These are phyloP conservation scores for Acronicta leporina DNA, from an alignment of 2,888 invertebrate species.

Conservation along the genomic window DNA sequence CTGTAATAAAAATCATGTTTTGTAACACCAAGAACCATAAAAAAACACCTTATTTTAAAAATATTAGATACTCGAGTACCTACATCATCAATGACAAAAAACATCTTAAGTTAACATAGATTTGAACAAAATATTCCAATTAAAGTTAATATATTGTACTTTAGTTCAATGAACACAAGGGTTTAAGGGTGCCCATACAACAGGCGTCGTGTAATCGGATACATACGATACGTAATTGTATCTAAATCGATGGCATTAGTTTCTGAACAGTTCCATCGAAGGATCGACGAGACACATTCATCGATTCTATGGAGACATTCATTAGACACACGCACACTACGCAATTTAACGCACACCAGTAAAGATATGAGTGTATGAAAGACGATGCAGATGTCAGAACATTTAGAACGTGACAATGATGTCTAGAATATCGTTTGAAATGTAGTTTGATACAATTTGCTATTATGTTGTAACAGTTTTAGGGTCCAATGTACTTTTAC, in stretches of 20 bases:
- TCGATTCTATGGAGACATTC: slow-evolving; percentile 77
- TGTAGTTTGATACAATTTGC: too few species aligned
- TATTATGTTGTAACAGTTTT: too few species aligned
- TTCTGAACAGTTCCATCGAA: slow-evolving; percentile 66
- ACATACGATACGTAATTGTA: slow-evolving; percentile 76
- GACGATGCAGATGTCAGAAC: slow-evolving; percentile 46
- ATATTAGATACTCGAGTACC: slow-evolving; percentile 47
- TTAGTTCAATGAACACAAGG: slow-evolving; percentile 61
- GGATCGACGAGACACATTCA: slow-evolving; percentile 68
- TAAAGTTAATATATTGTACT: slow-evolving; percentile 50
- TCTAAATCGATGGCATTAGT: slow-evolving; percentile 81
- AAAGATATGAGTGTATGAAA: slow-evolving; percentile 59
- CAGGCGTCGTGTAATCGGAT: slow-evolving; percentile 71
- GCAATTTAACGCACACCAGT: slow-evolving; percentile 40
- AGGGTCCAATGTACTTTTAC: slow-evolving; percentile 10
- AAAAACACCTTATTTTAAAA: slow-evolving; percentile 23
- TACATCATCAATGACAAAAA: slow-evolving; percentile 43
- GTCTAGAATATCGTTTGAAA: slow-evolving; percentile 13
- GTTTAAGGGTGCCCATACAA: slow-evolving; percentile 60
- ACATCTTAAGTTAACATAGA: slow-evolving; percentile 24
- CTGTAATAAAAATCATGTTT: slow-evolving; percentile 8
- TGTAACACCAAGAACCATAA: slow-evolving; percentile 1
- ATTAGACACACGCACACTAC: slow-evolving; percentile 72
- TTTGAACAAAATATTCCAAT: slow-evolving; percentile 45
- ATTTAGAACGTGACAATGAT: slow-evolving; percentile 37